Base-by-base conservation (phyloP, 2,888 invertebrate species). In the Electrophaes corylata region DNA sequence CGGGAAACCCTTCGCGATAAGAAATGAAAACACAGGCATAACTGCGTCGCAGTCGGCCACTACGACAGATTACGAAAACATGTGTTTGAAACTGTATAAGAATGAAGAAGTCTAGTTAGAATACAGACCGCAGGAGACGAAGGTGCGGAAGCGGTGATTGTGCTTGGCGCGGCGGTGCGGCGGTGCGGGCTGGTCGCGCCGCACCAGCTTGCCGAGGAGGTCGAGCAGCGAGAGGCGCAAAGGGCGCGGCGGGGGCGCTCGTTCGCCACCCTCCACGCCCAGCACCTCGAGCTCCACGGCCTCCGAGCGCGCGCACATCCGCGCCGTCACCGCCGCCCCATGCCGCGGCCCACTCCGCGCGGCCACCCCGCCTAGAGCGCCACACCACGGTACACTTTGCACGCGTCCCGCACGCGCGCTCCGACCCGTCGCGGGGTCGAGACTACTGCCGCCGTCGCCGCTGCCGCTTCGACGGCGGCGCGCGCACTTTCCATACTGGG, bases 281-380 rank as follows among this genome's bases (percentile, higher is more conserved):
- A 96, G 96, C 85, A 90, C 82, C 95, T 96, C 92, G 95, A 94
- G 92, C 95, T 96, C 92, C 93, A 95, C 90, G 92, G 94, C 95
- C 80, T 95, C 95, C 23, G 95, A 95, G 73, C 95, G 95, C 78
- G 95, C 94, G 95, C 95, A 95, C 95, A 95, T 95, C 94, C 76
- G 94, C 94, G 89, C 94, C 94, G 76, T 92, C 93, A 76, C 93
- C 94, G 78, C 94, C 94, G 94, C 95, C 94, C 86, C 95, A 95
- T 82, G 94, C 93, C 70, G 94, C 94, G 73, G 93, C 94, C 64
- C 93, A 67, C 80, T 77, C 68, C 86, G 83, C 66, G 81, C 78
- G 77, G 74, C 79, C 79, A 76, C 81, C 64, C 76, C 78, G 72
- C 75, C 69, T 72, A 29, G 75, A 72, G 70, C 45, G 45, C 14